Evolutionary conservation across 2,113 vertebrate species (phyloP), one percentile per base, ranked within the genome.

Genomic region (Clarias macrocephalus): DNA sequence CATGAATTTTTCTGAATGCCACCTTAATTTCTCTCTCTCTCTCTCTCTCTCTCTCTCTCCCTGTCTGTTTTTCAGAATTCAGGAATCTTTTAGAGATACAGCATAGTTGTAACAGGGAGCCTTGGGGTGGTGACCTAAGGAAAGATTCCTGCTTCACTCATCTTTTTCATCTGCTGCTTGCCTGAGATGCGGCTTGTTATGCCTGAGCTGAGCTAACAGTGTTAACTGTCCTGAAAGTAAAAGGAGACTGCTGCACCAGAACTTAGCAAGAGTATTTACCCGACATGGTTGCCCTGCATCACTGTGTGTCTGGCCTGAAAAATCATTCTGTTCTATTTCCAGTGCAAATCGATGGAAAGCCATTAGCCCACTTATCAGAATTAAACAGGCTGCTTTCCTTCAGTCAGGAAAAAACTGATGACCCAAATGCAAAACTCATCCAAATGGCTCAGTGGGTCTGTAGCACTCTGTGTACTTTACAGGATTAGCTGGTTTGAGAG

Each of bases 291-390:
- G 56, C 68, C 28, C 48, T 25, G 42, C 37, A 33, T 19, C 9
- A 54, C 28, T 76, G 70, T 85, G 72, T 77, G 21, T 15, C 63
- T 37, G 23, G 25, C 11, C 70, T 54, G 30, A 65, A 83, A 25
- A 23, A 3, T 65, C 75, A 48, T 60, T 77, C 54, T 66, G 66
- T 28, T 66, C 65, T 85, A 48, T 86, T 83, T 84, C 18, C 48
- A 76, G 33, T 76, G 54, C 52, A 84, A 84, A 86, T 86, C 85
- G 52, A 87, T 87, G 52, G 73, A 76, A 85, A 75, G 72, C 84
- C 76, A 88, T 84, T 88, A 88, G 87, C 84, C 81, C 85, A 88
- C 19, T 88, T 90, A 84, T 81, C 82, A 83, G 70, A 88, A 86
- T 86, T 57, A 88, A 68, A 86, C 73, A 21, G 33, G 59, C 85